Evolutionary conservation across 2,888 invertebrate genomes (phyloP).

Genomic region (Lepidochitona cinerea): DNA sequence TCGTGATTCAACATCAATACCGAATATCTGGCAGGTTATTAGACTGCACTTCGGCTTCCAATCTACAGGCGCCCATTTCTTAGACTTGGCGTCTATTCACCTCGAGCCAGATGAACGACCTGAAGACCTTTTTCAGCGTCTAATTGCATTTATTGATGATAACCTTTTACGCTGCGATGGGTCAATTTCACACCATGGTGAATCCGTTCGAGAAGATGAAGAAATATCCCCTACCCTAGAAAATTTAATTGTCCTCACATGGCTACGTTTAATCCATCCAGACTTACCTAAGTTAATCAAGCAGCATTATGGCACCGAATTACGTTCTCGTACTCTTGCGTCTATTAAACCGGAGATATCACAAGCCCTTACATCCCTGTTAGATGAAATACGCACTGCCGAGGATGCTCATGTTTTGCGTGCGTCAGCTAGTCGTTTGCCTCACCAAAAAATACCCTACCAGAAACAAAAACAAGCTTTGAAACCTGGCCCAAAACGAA

Average conservation of each 20-base stretch:
- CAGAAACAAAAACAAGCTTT: no score
- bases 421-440: no score
- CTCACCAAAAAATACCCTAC: no score
- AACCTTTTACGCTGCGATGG: slow-evolving; percentile 24
- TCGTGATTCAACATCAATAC: slow-evolving; percentile 26
- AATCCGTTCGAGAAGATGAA: slow-evolving; percentile 15
- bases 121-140: slow-evolving; percentile 32
- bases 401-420: no score
- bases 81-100: slow-evolving; percentile 25
- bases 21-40: slow-evolving; percentile 28
- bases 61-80: slow-evolving; percentile 26
- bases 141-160: slow-evolving; percentile 32
- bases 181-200: slow-evolving; percentile 38
- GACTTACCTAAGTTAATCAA: slow-evolving; percentile 17
- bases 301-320: background rate
- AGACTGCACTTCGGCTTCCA: slow-evolving; percentile 32
- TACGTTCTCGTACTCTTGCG: background rate
- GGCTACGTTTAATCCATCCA: slow-evolving; percentile 16
- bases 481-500: no score
- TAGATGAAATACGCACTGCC: slow-evolving; percentile 13
- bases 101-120: slow-evolving; percentile 30
- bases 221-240: slow-evolving; percentile 21
- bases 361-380: slow-evolving; percentile 8
- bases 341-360: slow-evolving; percentile 9
- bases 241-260: slow-evolving; percentile 18